Evolutionary conservation across 1,140 invertebrate species (phyloP), one percentile per base, ranked within the genome.

Genomic region (Drosophila kohkoa): DNA sequence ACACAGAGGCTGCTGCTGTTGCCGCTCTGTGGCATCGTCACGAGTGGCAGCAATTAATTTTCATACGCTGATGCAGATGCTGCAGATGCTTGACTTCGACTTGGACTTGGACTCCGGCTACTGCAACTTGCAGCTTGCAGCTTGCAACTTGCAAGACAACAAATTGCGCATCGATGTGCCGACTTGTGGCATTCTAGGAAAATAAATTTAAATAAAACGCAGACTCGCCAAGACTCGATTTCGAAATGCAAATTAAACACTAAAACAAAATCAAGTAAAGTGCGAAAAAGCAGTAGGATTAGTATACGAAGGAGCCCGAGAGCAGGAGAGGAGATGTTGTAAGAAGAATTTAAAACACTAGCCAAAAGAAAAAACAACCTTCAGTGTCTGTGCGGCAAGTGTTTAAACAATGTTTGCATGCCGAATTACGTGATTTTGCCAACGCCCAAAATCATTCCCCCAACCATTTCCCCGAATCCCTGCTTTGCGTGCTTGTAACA

Each of bases 1-100:
- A 49, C 6, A 35, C 41, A 38, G 51, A 35, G 35, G 28, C 65
- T 48, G 57, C 16, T 75, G 28, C 20, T 48, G 67, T 43, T 25
- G 28, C 46, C 43, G 67, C 63, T 71, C 64, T 73, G 60, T 35
- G 57, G 54, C 83, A 73, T 76, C 78, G 85, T 89, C 85, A 89
- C 85, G 85, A 89, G 81, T 89, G 85, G 81, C 85, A 85, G 88
- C 85, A 89, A 89, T 89, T 89, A 89, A 89, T 89, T 89, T 89
- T 89, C 81, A 89, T 89, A 89, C 85, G 85, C 82, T 86, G 82
- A 68, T 72, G 77, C 52, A 52, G 62, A 51, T 67, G 46, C 54
- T 65, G 72, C 38, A 15, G 6, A 25, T 57, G 57, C 66, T 68
- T 43, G 58, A 57, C 68, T 66, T 62, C 66, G 10, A 10, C 35